Percentiles rank a stretch among this genome's conserved stretches.
phyloP scores from a whole-genome alignment of 2,888 invertebrate species.

The Spialia ferax region DNA sequence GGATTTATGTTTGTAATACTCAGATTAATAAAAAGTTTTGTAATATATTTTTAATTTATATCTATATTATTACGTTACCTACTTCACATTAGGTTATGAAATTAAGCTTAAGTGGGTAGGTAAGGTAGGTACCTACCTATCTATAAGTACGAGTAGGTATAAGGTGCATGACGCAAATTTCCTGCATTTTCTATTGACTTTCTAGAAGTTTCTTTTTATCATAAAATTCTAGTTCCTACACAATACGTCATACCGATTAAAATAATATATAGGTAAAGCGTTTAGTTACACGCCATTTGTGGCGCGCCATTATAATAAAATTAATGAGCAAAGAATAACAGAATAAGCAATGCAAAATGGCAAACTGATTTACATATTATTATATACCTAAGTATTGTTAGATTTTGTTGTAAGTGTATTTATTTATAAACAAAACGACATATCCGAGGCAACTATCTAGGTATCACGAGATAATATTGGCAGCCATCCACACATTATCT shows the following conservation, averaged over 20 bases:
- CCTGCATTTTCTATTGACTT: background rate
- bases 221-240: background rate
- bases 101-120: no score
- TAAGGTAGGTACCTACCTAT: no score
- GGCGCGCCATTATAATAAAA: slow-evolving; percentile 20
- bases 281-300: background rate
- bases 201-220: background rate
- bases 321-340: background rate
- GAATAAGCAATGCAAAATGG: slow-evolving; percentile 20
- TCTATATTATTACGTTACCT: no score
- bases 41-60: no score
- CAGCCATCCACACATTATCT: slow-evolving; percentile 32
- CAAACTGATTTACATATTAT: slow-evolving; percentile 2
- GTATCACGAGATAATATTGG: slow-evolving; percentile 41
- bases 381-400: no score
- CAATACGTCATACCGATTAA: background rate
- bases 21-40: no score
- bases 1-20: no score
- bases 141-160: no score
- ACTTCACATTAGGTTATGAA: no score
- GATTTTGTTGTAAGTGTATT: background rate
- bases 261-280: background rate
- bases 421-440: slow-evolving; percentile 26
- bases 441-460: slow-evolving; percentile 34
- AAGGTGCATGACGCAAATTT: no score